Percentiles rank a stretch among this genome's conserved stretches.
phyloP scores from a whole-genome alignment of 2,888 invertebrate genomes.

The Hecatera dysodea region DNA sequence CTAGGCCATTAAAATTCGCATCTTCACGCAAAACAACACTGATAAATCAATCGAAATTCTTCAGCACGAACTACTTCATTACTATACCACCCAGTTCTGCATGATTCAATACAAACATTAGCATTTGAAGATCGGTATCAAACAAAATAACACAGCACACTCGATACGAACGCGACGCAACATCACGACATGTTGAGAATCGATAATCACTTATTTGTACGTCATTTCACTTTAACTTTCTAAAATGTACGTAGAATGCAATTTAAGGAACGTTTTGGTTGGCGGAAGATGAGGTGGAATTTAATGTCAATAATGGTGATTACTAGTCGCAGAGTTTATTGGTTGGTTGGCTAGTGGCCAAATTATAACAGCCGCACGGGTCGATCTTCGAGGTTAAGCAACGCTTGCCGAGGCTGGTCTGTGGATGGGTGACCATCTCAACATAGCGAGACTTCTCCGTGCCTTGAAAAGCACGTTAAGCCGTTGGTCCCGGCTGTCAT shows the following conservation, averaged over 20 bases:
- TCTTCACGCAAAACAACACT: background rate
- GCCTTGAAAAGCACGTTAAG: too few species aligned
- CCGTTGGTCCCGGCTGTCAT: too few species aligned
- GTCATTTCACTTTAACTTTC: slow-evolving; percentile 62
- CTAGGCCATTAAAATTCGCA: background rate
- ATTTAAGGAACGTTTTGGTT: slow-evolving; percentile 25
- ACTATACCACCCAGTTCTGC: slow-evolving; percentile 27
- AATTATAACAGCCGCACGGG: too few species aligned
- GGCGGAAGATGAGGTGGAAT: background rate
- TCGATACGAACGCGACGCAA: slow-evolving; percentile 45
- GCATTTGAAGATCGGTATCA: slow-evolving; percentile 53
- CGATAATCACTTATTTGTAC: slow-evolving; percentile 56
- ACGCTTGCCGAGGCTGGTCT: too few species aligned
- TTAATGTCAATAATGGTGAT: background rate
- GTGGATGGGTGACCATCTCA: too few species aligned
- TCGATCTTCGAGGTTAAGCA: too few species aligned
- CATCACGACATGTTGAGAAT: slow-evolving; percentile 61
- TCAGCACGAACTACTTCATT: background rate
- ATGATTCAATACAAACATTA: slow-evolving; percentile 34
- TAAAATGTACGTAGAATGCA: slow-evolving; percentile 48
- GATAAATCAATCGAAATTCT: slow-evolving; percentile 29
- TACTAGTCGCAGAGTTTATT: too few species aligned
- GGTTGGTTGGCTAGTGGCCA: too few species aligned
- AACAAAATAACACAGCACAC: slow-evolving; percentile 40
- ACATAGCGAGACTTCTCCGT: too few species aligned